These are phyloP conservation scores for Characodon lateralis DNA, from an alignment of 2,797 vertebrate genomes.

Conservation along the genomic window DNA sequence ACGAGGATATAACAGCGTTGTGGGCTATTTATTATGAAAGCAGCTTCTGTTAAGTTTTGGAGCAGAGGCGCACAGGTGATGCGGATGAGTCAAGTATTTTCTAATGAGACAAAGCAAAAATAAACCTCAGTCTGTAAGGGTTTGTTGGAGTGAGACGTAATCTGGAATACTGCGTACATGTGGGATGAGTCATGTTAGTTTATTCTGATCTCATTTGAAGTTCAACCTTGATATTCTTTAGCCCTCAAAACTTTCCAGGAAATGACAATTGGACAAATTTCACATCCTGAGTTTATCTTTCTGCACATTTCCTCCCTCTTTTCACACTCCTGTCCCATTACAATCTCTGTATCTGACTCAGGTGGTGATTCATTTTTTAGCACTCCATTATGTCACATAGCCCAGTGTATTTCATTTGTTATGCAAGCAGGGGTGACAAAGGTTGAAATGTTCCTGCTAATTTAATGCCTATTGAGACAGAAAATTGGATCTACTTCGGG, in stretches of 20 bases:
- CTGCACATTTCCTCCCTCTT: constrained; percentile 36
- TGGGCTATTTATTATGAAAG: constrained; percentile 23
- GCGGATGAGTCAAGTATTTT: constrained; percentile 31
- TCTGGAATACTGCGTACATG: background rate
- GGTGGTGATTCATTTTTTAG: constrained; percentile 66
- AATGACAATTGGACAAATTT: constrained; percentile 23
- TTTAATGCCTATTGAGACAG: constrained; percentile 83
- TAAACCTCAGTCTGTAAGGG: constrained; percentile 9
- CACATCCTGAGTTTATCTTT: constrained; percentile 26
- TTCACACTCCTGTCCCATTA: constrained; percentile 41
- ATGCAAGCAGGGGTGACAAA: constrained; percentile 68
- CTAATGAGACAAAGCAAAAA: constrained; percentile 49
- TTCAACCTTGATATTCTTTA: background rate
- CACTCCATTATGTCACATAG: constrained; percentile 69
- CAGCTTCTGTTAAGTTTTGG: constrained; percentile 26
- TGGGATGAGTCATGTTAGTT: constrained; percentile 9
- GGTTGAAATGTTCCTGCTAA: constrained; percentile 80
- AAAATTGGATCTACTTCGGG: constrained; percentile 81
- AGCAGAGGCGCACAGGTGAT: constrained; percentile 29
- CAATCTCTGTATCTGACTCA: constrained; percentile 7
- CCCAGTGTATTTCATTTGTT: constrained; percentile 77
- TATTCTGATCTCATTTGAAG: constrained; percentile 17
- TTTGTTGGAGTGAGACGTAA: constrained; percentile 16
- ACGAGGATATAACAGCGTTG: constrained; percentile 37
- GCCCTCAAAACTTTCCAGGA: constrained; percentile 20